Evolutionary conservation across 2,888 invertebrate genomes (phyloP), one percentile per base, ranked within the genome.

Genomic region (Sphecodes monilicornis): DNA sequence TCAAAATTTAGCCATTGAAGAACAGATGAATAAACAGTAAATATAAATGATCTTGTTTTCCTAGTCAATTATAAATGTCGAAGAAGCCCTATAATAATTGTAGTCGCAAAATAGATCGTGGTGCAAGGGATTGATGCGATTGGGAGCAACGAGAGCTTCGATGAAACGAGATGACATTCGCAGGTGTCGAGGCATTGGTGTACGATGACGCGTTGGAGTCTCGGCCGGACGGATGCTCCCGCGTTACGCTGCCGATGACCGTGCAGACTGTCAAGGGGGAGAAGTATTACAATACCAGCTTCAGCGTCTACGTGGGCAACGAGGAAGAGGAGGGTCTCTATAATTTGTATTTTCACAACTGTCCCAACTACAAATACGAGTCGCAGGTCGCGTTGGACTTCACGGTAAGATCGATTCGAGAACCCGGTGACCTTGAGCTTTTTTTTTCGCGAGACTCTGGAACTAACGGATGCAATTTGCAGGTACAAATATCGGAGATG

Each of bases 311-410:
- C 88, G 97, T 99, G 76, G 96, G 96, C 0, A 96, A 96, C 4
- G 96, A 96, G 66, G 96, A 96, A 64, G 98, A 98, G 91, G 98
- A 98, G 94, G 99, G 99, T 0, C 96, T 99, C 4, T 99, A 99
- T 95, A 98, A 98, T 95, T 95, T 99, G 73, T 98, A 98, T 94
- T 99, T 99, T 94, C 99, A 99, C 95, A 99, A 98, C 93, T 99
- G 99, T 95, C 97, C 97, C 39, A 97, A 97, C 91, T 97, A 97
- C 84, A 95, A 96, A 18, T 91, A 93, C 72, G 93, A 95, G 3
- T 92, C 93, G 1, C 94, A 95, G 39, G 96, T 96, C 0, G 93
- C 95, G 41, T 95, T 97, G 66, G 97, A 97, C 91, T 97, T 98
- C 91, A 96, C 97, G 93, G 98, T 98, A 95, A 96, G 96, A 69